Base-by-base conservation (phyloP, 2,797 vertebrate species). In the Eleutherodactylus coqui region DNA sequence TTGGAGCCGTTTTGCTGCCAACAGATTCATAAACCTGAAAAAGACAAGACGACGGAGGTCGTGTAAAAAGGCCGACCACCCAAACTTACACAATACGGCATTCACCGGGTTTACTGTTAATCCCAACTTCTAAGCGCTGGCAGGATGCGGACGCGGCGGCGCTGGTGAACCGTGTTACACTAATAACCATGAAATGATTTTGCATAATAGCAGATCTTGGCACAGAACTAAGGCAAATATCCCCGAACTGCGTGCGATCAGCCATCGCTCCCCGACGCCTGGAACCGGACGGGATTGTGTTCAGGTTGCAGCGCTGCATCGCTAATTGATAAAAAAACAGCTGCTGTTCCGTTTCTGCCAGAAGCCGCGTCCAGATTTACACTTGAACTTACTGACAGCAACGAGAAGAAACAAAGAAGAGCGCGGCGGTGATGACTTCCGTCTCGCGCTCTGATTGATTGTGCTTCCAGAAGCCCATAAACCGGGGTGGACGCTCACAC, bases 381-480 rank as follows among this genome's bases (percentile, higher is more conserved):
- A 77, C 72, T 83, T 17, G 29, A 29, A 43, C n/a, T n/a, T 62
- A 51, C 58, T 16, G 43, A 21, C 19, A 84, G 73, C 43, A 19
- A 69, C 9, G 38, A 72, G 21, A 38, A 29, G 58, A 70, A 76
- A 29, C 41, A 77, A 38, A 77, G 60, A 53, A 77, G 76, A 41
- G 41, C 27, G 76, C 51, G 19, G 41, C 60, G 51, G 17, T 72
- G 41, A 45, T 43, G 24, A n/a, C 29, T 69, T 67, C 7, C 55
- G 32, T 47, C 49, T 17, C 55, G n/a, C 4, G 60, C 88, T 2
- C 85, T 93, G 93, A 93, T 90, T 64, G 93, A 93, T 94, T 89
- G 85, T 69, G 2, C 90, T 93, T 92, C 89, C 89, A 91, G 85
- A 90, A 89, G 67, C 88, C 93, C 93, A 93, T 93, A 92, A 94